Evolutionary conservation across 2,113 vertebrate genomes (phyloP), one percentile per base, ranked within the genome.

Genomic region (Symphodus melops): DNA sequence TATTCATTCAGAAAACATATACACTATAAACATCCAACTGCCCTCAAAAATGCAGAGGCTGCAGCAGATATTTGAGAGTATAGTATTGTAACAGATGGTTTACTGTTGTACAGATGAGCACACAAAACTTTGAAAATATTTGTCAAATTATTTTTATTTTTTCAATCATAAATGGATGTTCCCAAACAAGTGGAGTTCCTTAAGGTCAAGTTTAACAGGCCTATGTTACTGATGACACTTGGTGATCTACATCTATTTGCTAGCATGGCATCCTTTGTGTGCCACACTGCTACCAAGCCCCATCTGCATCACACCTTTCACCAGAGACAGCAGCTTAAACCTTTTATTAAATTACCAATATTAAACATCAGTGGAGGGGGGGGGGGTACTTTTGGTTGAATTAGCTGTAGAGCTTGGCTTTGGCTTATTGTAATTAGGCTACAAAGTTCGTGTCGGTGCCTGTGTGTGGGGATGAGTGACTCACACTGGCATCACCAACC

Each of bases 141-240:
- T 82, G 64, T 63, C 19, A 58, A 42, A 39, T 72, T 25, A 4
- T 25, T 25, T 25, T 25, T 25, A 2, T 25, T 25, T 25, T 25
- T 25, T 25, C 37, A 46, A 11, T n/a, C 42, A 20, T 20, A 48
- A 6, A 5, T 17, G 7, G 19, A 66, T 46, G 41, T 25, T 51
- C 39, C 17, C 7, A 74, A 42, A 66, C 61, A 62, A 28, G 70
- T 48, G 4, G 14, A 48, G 19, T 77, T 76, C 78, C 75, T 59
- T 87, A 73, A 91, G 84, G 79, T 92, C 85, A 89, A 66, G 52
- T 65, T 82, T 75, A 85, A 83, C 58, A 11, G 72, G 82, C 70
- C 77, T 75, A 84, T 92, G 85, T 90, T 81, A 79, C 44, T 36
- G 70, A 72, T 79, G 85, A 88, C 82, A 76, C 57, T 73, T 68